Conservation (phyloP, 2,888 invertebrate genomes). For the Magallana nippona region DNA sequence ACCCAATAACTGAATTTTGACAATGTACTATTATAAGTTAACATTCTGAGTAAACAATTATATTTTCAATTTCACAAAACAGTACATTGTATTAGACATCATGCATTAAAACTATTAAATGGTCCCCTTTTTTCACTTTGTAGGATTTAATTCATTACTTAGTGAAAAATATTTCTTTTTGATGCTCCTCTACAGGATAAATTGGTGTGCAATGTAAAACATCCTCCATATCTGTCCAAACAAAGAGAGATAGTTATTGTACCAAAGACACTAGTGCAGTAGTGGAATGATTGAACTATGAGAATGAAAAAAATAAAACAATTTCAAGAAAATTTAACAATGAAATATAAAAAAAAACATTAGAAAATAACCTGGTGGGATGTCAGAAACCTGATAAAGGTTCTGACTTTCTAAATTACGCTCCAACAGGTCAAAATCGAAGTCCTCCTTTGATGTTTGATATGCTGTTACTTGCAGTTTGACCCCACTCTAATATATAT, state of each 20-base stretch:
- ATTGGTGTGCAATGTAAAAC: constrained; percentile 92
- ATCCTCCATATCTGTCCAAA: constrained; percentile 83
- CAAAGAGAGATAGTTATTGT: not conserved
- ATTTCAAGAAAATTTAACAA: too few relatives aligned
- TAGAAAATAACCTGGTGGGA: constrained; percentile 7
- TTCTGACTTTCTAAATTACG: not conserved
- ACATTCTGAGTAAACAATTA: too few relatives aligned
- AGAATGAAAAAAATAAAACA: too few relatives aligned
- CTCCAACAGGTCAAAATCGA: constrained; percentile 29
- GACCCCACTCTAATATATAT: not conserved
- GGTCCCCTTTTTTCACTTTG: too few relatives aligned
- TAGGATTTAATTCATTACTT: constrained; percentile 57
- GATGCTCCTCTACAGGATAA: constrained; percentile 86
- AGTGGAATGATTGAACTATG: too few relatives aligned
- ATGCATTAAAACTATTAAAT: too few relatives aligned
- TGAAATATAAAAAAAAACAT: too few relatives aligned
- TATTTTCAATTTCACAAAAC: too few relatives aligned
- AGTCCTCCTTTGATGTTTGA: constrained; percentile 21
- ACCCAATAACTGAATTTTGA: too few relatives aligned
- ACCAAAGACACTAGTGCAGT: not conserved
- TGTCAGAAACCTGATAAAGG: not conserved
- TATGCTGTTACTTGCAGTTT: constrained; percentile 15
- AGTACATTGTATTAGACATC: too few relatives aligned
- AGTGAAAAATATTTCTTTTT: constrained; percentile 92
- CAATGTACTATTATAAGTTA: too few relatives aligned